Evolutionary conservation across 2,888 invertebrate genomes (phyloP), one percentile per base, ranked within the genome.

Genomic region (Catocala fraxini): DNA sequence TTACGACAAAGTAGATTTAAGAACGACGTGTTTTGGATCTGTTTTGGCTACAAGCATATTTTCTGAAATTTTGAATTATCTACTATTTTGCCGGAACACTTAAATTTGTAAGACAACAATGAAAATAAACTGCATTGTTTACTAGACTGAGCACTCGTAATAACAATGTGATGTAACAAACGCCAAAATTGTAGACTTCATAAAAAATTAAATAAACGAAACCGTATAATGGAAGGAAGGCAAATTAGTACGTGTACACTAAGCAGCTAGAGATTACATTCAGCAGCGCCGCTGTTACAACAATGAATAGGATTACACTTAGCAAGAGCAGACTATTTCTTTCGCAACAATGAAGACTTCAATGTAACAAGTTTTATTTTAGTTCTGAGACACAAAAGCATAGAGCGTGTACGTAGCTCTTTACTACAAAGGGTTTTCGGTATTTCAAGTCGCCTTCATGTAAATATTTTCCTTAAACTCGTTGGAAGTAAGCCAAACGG

Each of bases 401-500:
- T 68, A 57, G 68, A 72, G 75, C 65, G 70, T 75, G 75, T 75
- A 68, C 72, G 73, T n/a, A n/a, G n/a, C 9, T 39, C 35, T 6
- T 70, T 71, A 73, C 65, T 71, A 85, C 83, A 85, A 88, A 85
- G 84, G 83, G 75, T 79, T 79, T 6, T 76, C 55, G 57, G 69
- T 70, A 73, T 73, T 73, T 68, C 65, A 71, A 74, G 68, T 73
- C 72, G 65, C 68, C 65, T 68, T 77, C 77, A 77, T 79, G 80
- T 81, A 84, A 88, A 89, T 86, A 83, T 85, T 84, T 84, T 84
- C 82, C 80, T 84, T 83, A 79, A 80, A 83, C 79, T 73, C 68
- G 34, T 80, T 89, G 89, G 85, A 82, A 59, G 43, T 47, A 33
- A 56, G 85, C 89, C 89, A 89, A 83, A 72, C 65, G 69, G 71